phyloP scores from a whole-genome alignment of 2,797 vertebrate genomes.

The Pogoniulus pusillus region DNA sequence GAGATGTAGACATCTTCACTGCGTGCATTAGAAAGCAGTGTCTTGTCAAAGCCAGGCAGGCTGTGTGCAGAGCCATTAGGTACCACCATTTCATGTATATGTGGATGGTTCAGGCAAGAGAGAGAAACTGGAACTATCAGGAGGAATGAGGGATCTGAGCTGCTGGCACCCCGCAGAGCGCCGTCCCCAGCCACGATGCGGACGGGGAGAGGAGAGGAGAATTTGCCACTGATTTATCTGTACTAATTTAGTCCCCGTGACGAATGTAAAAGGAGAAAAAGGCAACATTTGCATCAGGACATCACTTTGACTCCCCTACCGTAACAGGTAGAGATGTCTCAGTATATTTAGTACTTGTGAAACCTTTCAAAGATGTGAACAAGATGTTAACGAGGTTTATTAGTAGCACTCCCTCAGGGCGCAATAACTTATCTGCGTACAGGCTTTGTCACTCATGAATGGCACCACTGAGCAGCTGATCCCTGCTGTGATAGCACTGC shows the following conservation, averaged over 20 bases:
- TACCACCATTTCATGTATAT: neutral
- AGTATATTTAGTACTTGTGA: neutral
- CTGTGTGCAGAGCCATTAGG: neutral
- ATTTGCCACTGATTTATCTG: neutral
- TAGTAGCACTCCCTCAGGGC: neutral
- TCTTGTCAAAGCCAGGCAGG: neutral
- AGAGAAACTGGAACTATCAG: slow-evolving; percentile 29
- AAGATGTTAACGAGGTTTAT: neutral
- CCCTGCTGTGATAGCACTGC: neutral
- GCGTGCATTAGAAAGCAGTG: neutral
- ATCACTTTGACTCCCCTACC: neutral
- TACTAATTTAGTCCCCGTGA: neutral
- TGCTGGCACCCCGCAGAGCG: slow-evolving; percentile 3
- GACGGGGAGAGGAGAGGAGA: neutral
- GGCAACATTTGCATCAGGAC: neutral
- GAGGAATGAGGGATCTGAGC: neutral
- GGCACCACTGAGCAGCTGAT: neutral
- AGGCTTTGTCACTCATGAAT: neutral
- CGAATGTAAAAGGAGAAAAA: neutral
- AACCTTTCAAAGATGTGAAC: neutral
- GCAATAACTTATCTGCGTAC: neutral
- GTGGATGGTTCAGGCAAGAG: neutral
- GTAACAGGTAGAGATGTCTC: neutral
- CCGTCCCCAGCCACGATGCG: fast-evolving
- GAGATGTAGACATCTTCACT: neutral